Base-by-base conservation (phyloP, 2,888 invertebrate genomes). In the Acutogordius australiensis region DNA sequence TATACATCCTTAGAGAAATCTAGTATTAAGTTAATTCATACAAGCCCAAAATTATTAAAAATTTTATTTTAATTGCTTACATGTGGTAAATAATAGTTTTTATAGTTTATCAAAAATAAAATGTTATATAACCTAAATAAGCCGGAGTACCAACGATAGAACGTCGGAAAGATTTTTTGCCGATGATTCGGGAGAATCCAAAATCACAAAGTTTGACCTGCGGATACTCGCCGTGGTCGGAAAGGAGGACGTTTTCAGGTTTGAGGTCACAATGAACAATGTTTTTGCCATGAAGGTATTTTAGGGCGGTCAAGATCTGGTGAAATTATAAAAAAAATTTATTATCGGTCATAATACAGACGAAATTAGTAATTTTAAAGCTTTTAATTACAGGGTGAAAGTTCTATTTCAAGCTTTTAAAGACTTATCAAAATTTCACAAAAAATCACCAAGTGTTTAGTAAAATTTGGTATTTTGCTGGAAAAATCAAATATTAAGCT, bases 111-210 rank as follows among this genome's bases (percentile, higher is more conserved):
- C n/a, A n/a, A n/a, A 59, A 59, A 45, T 23, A 8, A 60, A 61
- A 59, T 13, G 2, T 65, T 72, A 73, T n/a, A n/a, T n/a, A 69
- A 84, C 85, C 85, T 63, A 97, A 77, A 73, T 97, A 97, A 1
- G 97, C 97, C 1, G 97, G 97, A 0, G 97, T 97, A 63, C 97
- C 97, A 37, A 97, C 97, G 23, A 97, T 91, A 59, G 90, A 90
- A 65, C 94, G 68, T 2, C 97, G 76, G 74, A 97, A 97, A 60
- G 90, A 90, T 72, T 90, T 90, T 74, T 97, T 94, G 1, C 97
- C 97, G 68, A 97, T 97, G 69, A 97, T 97, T 65, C 94, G 76
- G 2, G 97, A 94, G 75, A 94, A 97, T 58, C 97, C 97, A 74
- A 97, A 97, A 77, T 97, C 97, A 73, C 94, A 97, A 30, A 97